Conservation (phyloP, 2,888 invertebrate genomes). For the Ectropis crepuscularia region DNA sequence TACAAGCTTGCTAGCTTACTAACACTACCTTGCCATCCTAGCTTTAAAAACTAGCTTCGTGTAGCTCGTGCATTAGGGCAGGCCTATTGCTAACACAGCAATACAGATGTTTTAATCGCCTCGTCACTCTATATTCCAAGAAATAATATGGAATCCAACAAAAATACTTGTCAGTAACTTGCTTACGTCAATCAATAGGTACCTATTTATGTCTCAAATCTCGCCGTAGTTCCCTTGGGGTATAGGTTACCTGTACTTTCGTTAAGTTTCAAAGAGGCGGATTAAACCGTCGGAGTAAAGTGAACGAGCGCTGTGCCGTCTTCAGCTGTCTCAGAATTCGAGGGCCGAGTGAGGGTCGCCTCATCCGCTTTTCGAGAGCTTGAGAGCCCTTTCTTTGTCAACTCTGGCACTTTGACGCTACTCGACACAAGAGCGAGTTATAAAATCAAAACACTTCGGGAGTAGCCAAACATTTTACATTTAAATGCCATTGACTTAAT, state of each 20-base stretch:
- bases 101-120: too few species aligned
- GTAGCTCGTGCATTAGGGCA: too few species aligned
- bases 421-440: slow-evolving; percentile 5
- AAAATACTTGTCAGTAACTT: too few species aligned
- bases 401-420: slow-evolving; percentile 4
- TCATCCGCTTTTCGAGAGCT: background rate
- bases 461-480: background rate
- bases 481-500: background rate
- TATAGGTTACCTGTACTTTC: background rate
- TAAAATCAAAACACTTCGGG: slow-evolving; percentile 14
- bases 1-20: too few species aligned
- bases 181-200: too few species aligned
- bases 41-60: too few species aligned
- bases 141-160: too few species aligned
- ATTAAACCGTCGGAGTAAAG: slow-evolving; percentile 3
- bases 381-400: slow-evolving; percentile 3
- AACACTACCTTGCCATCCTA: too few species aligned
- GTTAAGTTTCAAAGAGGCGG: background rate
- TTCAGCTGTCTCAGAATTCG: slow-evolving; percentile 7
- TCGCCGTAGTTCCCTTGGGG: too few species aligned
- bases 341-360: slow-evolving; percentile 11
- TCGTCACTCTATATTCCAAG: too few species aligned
- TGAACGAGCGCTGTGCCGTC: slow-evolving; percentile 1
- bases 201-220: too few species aligned
- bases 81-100: too few species aligned